A percentile compares a stretch with the other conserved stretches of the same genome.
These are phyloP conservation scores for Schmidtea mediterranea DNA, from an alignment of 1,140 invertebrate species.

Conservation along the genomic window DNA sequence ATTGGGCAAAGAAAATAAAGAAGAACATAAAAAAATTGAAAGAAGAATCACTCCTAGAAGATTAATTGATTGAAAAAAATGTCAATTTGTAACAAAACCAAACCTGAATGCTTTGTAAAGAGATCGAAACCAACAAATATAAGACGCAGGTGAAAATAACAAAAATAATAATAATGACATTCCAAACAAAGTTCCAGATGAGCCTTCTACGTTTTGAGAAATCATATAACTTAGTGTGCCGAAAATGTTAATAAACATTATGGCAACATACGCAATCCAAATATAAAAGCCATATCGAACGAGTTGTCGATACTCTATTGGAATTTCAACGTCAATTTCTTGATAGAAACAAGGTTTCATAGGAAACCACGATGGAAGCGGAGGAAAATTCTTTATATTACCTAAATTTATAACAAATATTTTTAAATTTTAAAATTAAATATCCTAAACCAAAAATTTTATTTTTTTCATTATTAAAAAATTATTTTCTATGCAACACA, in stretches of 20 bases:
- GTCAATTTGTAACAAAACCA: constrained; percentile 5
- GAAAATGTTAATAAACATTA: constrained; percentile 11
- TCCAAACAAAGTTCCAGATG: constrained; percentile 50
- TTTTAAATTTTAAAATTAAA: too few species aligned
- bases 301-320: constrained; percentile 75
- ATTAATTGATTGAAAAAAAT: constrained; percentile 10
- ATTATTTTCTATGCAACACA: too few species aligned
- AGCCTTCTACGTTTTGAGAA: constrained; percentile 17
- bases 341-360: constrained; percentile 95
- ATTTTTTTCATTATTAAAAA: too few species aligned
- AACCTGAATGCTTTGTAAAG: constrained; percentile 58
- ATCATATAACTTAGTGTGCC: constrained; percentile 18
- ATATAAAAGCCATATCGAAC: constrained; percentile 75
- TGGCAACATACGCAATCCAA: constrained; percentile 39
- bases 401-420: too few species aligned
- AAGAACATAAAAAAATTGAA: constrained; percentile 99
- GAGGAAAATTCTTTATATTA: constrained; percentile 96
- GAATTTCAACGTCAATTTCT: constrained; percentile 96
- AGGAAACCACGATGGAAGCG: constrained; percentile 57
- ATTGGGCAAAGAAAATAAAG: constrained; percentile 94
- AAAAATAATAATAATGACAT: constrained; percentile 60
- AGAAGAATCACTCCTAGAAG: constrained; percentile 48
- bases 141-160: constrained; percentile 79
- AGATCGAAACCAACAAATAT: constrained; percentile 77
- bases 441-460: too few species aligned